Evolutionary conservation across 2,113 vertebrate genomes (phyloP), one percentile per base, ranked within the genome.

Genomic region (Alexandromys fortis): DNA sequence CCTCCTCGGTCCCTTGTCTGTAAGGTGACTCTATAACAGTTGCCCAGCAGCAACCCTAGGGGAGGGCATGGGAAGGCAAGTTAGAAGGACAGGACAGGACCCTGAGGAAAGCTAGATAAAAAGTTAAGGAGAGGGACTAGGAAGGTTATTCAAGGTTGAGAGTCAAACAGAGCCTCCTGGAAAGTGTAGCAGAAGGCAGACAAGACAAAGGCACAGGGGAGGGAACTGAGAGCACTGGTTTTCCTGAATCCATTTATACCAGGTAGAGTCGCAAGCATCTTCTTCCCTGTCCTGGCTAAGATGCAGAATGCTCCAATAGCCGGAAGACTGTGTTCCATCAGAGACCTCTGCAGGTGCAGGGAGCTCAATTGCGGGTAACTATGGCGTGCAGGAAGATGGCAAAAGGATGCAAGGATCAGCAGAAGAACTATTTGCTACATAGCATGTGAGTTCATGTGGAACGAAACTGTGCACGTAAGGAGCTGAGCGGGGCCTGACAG

Each of bases 371-470:
- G 19, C 2, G 1, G 10, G 35, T 21, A 24, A 4, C 8, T 5
- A 42, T 7, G 0, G 26, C 30, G 3, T 55, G 24, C 3, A 78
- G 82, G 49, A 55, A 76, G 24, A n/a, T 1, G 0, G 65, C 10
- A 26, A 55, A 4, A 47, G 21, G 24, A 24, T 2, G 14, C 4
- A 10, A 75, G 19, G 11, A 16, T 19, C 21, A 0, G 0, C 5
- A 1, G 52, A 7, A 58, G 21, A n/a, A 79, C 61, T 38, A 1
- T 47, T 42, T 12, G 86, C 47, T 13, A 2, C 16, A 0, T 0
- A 58, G 49, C 5, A 22, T 28, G 5, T 28, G 68, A 21, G 55
- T 55, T 88, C 45, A 3, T 6, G 55, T 76, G 35, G 38, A 55
- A 68, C 10, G 49, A 58, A 91, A 45, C 21, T 17, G 12, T 17